Evolutionary conservation across 2,888 invertebrate genomes (phyloP), one percentile per base, ranked within the genome.

Genomic region (Lochmaea capreae): DNA sequence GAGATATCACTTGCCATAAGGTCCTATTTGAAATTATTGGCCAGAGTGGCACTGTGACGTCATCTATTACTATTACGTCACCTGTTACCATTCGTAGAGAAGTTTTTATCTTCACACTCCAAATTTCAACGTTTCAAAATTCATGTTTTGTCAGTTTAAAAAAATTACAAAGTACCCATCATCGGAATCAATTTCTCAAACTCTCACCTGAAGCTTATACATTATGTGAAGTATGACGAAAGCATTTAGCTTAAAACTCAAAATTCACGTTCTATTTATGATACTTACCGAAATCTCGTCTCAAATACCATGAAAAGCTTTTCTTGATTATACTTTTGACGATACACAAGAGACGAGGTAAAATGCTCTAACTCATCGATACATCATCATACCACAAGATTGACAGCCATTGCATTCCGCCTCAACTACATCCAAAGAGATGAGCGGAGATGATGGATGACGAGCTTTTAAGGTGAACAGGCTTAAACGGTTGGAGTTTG

Each of bases 371-470:
- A 39, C 52, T 62, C 46, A 62, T 69, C 69, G 62, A 69, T 69
- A 69, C 52, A 69, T 69, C 69, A 69, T 62, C 54, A 18, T 39
- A 22, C 52, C 61, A 14, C 8, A 39, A n/a, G 39, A 61, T 33
- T 61, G 69, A 69, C 69, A 69, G 61, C 61, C 33, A 26, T 69
- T 69, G 52, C 39, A 69, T 39, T 52, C 12, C 69, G 33, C 61
- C 10, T 52, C 26, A 58, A 69, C 33, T 61, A 49, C 33, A 68
- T 14, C 26, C 46, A 49, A 49, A 49, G 8, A 42, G 43, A 59
- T 33, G 26, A 46, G 10, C 12, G 42, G 16, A 43, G 59, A 62
- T 62, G 69, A 69, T 69, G 49, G 62, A 62, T 69, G 26, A 49
- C 18, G 46, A 52, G 39, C 52, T 62, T 69, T 58, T 67, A 66